Conservation (phyloP, 53 echinoderm and acorn worm species). For the Arbacia lixula region DNA sequence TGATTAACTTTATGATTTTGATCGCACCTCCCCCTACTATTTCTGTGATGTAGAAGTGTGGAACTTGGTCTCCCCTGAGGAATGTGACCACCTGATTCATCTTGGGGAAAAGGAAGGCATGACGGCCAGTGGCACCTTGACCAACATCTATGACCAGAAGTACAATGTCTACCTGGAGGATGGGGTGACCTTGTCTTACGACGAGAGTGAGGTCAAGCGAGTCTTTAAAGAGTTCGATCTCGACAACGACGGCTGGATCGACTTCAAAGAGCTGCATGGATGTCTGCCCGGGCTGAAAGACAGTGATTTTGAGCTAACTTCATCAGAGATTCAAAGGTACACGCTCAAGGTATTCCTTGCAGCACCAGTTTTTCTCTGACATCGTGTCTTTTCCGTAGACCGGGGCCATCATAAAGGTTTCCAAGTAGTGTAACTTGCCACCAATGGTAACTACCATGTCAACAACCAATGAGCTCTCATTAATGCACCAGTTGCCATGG, state of each 20-base stretch:
- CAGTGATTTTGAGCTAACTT: not conserved
- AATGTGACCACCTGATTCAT: slow-evolving; percentile 22
- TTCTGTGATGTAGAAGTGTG: slow-evolving; percentile 6
- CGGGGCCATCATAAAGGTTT: too few species aligned
- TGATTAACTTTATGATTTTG: not conserved
- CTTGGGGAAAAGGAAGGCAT: slow-evolving; percentile 11
- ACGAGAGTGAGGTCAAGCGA: slow-evolving; percentile 2
- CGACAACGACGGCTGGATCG: not conserved
- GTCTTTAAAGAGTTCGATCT: slow-evolving; percentile 2
- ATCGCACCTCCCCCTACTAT: not conserved
- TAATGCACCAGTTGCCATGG: too few species aligned
- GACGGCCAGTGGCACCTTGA: not conserved
- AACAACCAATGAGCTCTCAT: too few species aligned
- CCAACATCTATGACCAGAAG: not conserved
- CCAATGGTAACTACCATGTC: too few species aligned
- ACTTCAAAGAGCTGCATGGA: slow-evolving; percentile 9
- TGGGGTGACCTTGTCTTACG: slow-evolving; percentile 10
- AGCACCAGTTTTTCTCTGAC: too few species aligned
- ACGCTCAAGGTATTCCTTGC: too few species aligned
- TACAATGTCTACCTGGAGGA: slow-evolving; percentile 23
- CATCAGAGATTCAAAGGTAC: not conserved
- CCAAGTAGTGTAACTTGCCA: too few species aligned
- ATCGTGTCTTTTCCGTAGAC: too few species aligned
- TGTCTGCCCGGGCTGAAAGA: slow-evolving; percentile 19
- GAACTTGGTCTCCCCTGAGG: slow-evolving; percentile 7